phyloP scores from a whole-genome alignment of 1,140 invertebrate species.

The Brachionus rubens region DNA sequence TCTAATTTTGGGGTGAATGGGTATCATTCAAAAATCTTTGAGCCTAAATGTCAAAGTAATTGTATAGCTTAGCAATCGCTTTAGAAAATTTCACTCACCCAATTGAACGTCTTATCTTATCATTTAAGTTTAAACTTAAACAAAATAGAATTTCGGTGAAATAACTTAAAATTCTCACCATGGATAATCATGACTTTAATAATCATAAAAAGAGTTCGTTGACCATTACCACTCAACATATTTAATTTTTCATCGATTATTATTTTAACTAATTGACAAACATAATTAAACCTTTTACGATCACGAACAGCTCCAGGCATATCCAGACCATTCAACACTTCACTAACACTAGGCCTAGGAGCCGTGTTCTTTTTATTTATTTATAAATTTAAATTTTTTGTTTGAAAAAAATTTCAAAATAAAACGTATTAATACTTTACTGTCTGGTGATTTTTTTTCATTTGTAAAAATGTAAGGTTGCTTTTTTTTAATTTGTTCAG shows the following conservation, averaged over 20 bases:
- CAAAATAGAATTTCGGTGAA: too few relatives aligned
- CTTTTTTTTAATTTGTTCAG: constrained; percentile 50
- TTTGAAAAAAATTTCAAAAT: constrained; percentile 39
- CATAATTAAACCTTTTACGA: constrained; percentile 89
- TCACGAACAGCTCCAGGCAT: constrained; percentile 89
- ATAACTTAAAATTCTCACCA: constrained; percentile 65
- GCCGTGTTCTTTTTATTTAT: constrained; percentile 74
- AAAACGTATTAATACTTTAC: constrained; percentile 50
- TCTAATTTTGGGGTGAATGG: too few relatives aligned
- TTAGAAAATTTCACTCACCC: too few relatives aligned
- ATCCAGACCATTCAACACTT: constrained; percentile 87
- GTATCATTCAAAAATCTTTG: too few relatives aligned
- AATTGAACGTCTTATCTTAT: too few relatives aligned
- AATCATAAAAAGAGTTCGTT: constrained; percentile 85
- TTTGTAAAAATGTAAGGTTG: constrained; percentile 51
- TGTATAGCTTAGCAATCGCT: too few relatives aligned
- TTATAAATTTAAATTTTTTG: constrained; percentile 47
- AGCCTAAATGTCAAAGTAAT: too few relatives aligned
- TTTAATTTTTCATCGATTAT: constrained; percentile 78
- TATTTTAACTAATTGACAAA: constrained; percentile 73
- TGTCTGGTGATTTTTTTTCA: constrained; percentile 52
- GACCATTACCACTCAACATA: constrained; percentile 82
- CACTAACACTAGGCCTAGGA: constrained; percentile 81
- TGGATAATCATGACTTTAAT: constrained; percentile 86
- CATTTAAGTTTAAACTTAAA: too few relatives aligned